Conservation (phyloP, 2,113 vertebrate genomes). For the Lethenteron reissneri region DNA sequence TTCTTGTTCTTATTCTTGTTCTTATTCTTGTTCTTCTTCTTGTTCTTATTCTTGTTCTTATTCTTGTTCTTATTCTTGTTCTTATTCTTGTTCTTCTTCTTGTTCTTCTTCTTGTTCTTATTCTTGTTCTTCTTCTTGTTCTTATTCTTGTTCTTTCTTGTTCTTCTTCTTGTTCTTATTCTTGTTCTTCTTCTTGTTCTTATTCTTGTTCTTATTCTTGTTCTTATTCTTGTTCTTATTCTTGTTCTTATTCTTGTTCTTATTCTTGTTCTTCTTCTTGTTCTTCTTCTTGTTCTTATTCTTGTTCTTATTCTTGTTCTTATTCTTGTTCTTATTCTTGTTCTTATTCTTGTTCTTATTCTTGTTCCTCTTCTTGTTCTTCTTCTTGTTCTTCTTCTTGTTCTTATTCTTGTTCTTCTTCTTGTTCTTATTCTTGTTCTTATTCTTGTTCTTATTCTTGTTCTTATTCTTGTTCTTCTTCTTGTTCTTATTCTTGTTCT, state of each 20-base stretch:
- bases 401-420: no score
- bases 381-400: no score
- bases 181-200: not conserved
- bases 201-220: not conserved
- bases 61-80: not conserved
- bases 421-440: no score
- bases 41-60: not conserved
- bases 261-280: not conserved
- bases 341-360: no score
- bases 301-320: not conserved
- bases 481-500: no score
- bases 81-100: not conserved
- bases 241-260: not conserved
- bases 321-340: no score
- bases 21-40: not conserved
- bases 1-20: not conserved
- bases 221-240: slow-evolving; percentile 4
- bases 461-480: no score
- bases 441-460: no score
- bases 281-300: not conserved
- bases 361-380: no score
- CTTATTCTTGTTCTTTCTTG: not conserved
- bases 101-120: not conserved
- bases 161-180: not conserved
- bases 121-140: not conserved